Base-by-base conservation (phyloP, 2,113 vertebrate genomes). In the Canis aureus region DNA sequence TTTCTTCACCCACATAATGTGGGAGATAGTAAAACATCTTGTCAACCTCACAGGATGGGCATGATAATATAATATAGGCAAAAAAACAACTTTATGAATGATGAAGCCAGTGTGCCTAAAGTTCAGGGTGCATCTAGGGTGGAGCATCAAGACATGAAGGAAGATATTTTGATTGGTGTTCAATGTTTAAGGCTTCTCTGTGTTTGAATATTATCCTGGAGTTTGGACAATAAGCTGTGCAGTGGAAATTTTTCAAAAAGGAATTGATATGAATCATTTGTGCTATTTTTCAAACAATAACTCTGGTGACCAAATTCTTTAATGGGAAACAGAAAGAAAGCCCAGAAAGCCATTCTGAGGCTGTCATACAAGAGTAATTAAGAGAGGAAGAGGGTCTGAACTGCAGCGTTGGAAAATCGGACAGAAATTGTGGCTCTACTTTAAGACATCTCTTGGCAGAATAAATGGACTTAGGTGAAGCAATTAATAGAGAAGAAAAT, bases 401-500 rank as follows among this genome's bases (percentile, higher is more conserved):
- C 22, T 57, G 29, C 8, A 60, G 49, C 20, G 49, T 25, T 38
- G 32, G 29, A 67, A 35, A 16, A 86, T 1, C 17, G 2, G 3
- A 85, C 35, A 51, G 23, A 95, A 32, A 49, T 1, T 60, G 11
- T 15, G 25, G 9, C 43, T 23, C 82, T 87, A 35, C 23, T 86
- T 91, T 10, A 92, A 38, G 62, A 81, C 22, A 43, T 25, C 25
- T 64, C 43, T 74, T 66, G 9, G 55, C 7, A 81, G 43, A 79
- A 38, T n/a, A 95, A 92, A 92, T 5, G 59, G 2, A 15, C 7
- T 64, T 64, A 64, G 49, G 25, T 13, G 51, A 95, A 69, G 16
- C 71, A 92, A 71, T 64, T 80, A 67, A 69, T 27, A 87, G 5
- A 67, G 59, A 84, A 87, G 27, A 95, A 92, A 74, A 73, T 87